Conservation (phyloP, 2,888 invertebrate genomes). For the Synergus japonicus region DNA sequence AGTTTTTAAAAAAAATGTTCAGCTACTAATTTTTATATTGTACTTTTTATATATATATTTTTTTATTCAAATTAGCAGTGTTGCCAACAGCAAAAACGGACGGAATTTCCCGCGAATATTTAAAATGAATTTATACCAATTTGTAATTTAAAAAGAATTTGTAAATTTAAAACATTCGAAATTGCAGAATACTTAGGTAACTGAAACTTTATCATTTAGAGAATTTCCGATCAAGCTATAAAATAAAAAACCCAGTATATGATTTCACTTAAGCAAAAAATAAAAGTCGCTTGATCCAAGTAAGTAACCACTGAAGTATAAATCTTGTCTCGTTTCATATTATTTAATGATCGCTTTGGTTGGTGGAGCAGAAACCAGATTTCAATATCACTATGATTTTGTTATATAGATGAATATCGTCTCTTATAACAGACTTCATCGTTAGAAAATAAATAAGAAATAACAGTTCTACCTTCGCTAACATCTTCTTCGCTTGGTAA, state of each 20-base stretch:
- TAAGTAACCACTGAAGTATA: no score
- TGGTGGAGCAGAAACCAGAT: conserved; percentile 49
- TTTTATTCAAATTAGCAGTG: no score
- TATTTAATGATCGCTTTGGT: conserved; percentile 49
- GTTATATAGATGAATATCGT: conserved; percentile 25
- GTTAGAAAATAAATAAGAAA: conserved; percentile 43
- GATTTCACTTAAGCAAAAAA: background rate
- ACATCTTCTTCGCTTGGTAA: conserved; percentile 48
- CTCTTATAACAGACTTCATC: conserved; percentile 31
- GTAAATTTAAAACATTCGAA: no score
- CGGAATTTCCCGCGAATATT: no score
- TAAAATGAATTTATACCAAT: no score
- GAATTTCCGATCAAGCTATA: no score
- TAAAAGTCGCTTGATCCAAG: background rate
- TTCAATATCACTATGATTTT: conserved; percentile 48
- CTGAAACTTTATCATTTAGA: no score
- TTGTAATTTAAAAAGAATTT: no score
- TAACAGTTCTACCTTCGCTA: conserved; percentile 50
- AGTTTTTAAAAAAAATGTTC: background rate
- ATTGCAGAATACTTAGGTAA: no score
- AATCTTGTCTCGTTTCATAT: conserved; percentile 51
- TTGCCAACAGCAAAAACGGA: no score
- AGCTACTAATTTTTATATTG: background rate
- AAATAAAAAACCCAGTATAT: background rate
- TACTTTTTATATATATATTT: no score